A percentile compares a stretch with the other conserved stretches of the same genome.
These are phyloP conservation scores for Rhamnusium bicolor DNA, from an alignment of 2,888 invertebrate genomes.

Conservation along the genomic window DNA sequence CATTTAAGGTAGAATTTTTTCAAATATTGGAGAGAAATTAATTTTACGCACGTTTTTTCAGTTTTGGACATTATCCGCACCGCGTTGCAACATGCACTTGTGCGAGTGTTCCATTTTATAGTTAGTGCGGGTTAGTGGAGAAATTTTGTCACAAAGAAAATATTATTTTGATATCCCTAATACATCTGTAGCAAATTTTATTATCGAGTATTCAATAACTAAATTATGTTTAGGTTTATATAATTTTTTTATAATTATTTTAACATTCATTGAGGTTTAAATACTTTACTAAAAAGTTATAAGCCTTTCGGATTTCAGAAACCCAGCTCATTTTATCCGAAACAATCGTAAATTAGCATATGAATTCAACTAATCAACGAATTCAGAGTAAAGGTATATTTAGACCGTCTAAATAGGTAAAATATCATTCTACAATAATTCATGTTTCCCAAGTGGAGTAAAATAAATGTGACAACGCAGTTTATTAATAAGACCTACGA, in stretches of 20 bases:
- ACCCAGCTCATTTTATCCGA: background rate
- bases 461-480: background rate
- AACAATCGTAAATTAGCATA: constrained; percentile 12
- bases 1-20: no score
- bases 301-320: constrained; percentile 1
- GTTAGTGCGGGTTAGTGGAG: no score
- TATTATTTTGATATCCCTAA: background rate
- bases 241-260: constrained; percentile 16
- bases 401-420: background rate
- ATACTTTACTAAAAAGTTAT: constrained; percentile 1
- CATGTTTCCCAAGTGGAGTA: background rate
- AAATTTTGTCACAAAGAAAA: no score
- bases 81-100: no score
- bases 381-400: constrained; percentile 1
- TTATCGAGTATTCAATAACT: background rate
- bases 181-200: background rate
- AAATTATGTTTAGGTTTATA: background rate
- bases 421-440: background rate
- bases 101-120: no score
- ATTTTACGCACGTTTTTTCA: no score
- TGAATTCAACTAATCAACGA: background rate
- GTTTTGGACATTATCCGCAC: no score
- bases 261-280: background rate
- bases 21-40: no score
- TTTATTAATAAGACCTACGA: background rate